These are phyloP conservation scores for Ephialtes manifestator DNA, from an alignment of 2,888 invertebrate genomes.

Conservation along the genomic window DNA sequence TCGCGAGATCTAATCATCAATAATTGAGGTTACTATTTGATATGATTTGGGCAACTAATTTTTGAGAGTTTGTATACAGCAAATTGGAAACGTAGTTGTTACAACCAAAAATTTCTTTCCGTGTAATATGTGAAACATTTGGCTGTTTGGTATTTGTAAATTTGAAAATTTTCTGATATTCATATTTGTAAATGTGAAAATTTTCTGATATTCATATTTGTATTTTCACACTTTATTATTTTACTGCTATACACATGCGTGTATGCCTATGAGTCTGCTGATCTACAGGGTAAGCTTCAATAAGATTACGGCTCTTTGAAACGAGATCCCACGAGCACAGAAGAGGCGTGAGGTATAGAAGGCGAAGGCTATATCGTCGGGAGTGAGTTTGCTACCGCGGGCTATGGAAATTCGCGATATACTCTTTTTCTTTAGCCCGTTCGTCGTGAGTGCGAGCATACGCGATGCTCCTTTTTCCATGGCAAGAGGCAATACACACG, in stretches of 20 bases:
- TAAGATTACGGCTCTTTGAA: slow-evolving; percentile 39
- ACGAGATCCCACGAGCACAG: slow-evolving; percentile 51
- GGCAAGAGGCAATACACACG: background rate
- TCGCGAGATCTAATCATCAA: too few relatives aligned
- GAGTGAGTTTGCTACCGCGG: slow-evolving; percentile 47
- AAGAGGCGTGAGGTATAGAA: slow-evolving; percentile 58
- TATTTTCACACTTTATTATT: background rate
- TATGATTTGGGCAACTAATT: too few relatives aligned
- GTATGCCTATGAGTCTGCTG: slow-evolving; percentile 22
- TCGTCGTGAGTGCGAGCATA: slow-evolving; percentile 45
- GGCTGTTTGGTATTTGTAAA: background rate
- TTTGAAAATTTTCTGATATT: background rate
- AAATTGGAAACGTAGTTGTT: too few relatives aligned
- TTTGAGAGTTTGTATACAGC: too few relatives aligned
- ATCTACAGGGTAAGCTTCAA: background rate
- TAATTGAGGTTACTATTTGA: too few relatives aligned
- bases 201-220: background rate
- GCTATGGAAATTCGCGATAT: slow-evolving; percentile 65
- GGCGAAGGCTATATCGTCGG: slow-evolving; percentile 39
- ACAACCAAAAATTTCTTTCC: too few relatives aligned
- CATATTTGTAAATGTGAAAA: background rate
- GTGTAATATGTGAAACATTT: background rate
- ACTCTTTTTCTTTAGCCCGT: slow-evolving; percentile 51
- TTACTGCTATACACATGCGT: background rate
- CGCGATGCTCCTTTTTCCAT: slow-evolving; percentile 16